Evolutionary conservation across 2,797 vertebrate genomes (phyloP), one percentile per base, ranked within the genome.

Genomic region (Eurystomus glaucurus): DNA sequence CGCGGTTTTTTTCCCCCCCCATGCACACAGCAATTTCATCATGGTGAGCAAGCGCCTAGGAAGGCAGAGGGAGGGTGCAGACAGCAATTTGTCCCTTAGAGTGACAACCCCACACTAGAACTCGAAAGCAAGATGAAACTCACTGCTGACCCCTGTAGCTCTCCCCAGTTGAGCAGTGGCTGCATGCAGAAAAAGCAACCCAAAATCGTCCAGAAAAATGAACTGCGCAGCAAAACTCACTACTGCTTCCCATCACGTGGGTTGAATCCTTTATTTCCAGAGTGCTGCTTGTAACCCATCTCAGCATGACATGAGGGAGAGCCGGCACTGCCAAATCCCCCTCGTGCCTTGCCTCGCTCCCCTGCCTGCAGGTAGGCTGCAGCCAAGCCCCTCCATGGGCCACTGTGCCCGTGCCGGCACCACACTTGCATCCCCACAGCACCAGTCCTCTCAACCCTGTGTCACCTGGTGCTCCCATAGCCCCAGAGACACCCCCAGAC

Each of bases 161-260:
- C n/a, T 60, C 60, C 29, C 39, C 17, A 29, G 26, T 39, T 6
- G 17, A 61, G 68, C 7, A 7, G 3, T 4, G 3, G 18, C 43
- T 55, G 29, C 0, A 0, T 15, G 51, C 3, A 26, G 29, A 46
- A 25, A 1, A 0, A 28, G 18, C 12, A 62, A 35, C 8, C 7
- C 1, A 2, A 85, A 77, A 72, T 6, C 58, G 29, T 39, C 37
- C 0, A 0, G 18, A 74, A 77, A 76, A 76, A 23, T 1, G 52
- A 85, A 21, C 20, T 9, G 35, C 58, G 20, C 16, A 20, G 33
- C 43, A 58, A 43, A 82, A 31, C 35, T 39, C 62, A 5, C 21
- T 9, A 19, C 20, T 0, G 0, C 72, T 85, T 74, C 62, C 52
- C 19, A 54, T 18, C 20, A 15, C 0, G 4, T 0, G 0, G 6